Conservation (phyloP, 2,797 vertebrate genomes). For the Tokudaia muenninki region DNA sequence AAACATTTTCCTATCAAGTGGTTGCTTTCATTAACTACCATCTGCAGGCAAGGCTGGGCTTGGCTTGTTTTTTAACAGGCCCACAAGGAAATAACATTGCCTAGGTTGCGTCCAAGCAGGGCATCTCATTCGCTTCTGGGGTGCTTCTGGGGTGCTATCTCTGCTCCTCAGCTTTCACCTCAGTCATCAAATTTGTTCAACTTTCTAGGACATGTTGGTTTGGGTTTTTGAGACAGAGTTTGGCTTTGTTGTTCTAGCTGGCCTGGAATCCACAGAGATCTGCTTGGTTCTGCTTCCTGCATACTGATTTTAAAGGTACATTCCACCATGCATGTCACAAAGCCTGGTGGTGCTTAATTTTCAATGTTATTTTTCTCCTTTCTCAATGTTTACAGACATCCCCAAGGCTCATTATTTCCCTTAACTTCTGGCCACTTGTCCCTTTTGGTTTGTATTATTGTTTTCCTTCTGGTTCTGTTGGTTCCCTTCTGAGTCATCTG, state of each 20-base stretch:
- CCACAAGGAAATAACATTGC: background rate
- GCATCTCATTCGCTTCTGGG: background rate
- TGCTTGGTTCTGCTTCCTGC: background rate
- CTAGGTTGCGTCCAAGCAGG: background rate
- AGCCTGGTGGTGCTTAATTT: background rate
- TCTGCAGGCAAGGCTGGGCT: constrained; percentile 3
- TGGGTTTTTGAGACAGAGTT: background rate
- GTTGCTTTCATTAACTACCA: constrained; percentile 48
- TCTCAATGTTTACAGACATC: background rate
- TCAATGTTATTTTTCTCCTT: background rate
- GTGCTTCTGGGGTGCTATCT: background rate
- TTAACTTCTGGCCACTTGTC: background rate
- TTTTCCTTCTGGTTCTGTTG: background rate
- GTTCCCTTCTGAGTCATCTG: background rate
- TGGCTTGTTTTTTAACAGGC: background rate
- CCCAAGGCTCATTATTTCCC: background rate
- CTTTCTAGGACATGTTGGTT: background rate
- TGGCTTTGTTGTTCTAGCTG: background rate
- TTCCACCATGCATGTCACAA: no score
- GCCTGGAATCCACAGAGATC: background rate
- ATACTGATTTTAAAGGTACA: background rate
- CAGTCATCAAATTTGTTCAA: background rate
- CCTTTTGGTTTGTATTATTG: constrained; percentile 5
- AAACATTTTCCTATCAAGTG: constrained; percentile 43
- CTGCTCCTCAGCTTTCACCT: background rate